Percentiles rank a stretch among this genome's conserved stretches.
Evolutionary conservation across 2,113 vertebrate species (phyloP).

Genomic region (Capra hircus): DNA sequence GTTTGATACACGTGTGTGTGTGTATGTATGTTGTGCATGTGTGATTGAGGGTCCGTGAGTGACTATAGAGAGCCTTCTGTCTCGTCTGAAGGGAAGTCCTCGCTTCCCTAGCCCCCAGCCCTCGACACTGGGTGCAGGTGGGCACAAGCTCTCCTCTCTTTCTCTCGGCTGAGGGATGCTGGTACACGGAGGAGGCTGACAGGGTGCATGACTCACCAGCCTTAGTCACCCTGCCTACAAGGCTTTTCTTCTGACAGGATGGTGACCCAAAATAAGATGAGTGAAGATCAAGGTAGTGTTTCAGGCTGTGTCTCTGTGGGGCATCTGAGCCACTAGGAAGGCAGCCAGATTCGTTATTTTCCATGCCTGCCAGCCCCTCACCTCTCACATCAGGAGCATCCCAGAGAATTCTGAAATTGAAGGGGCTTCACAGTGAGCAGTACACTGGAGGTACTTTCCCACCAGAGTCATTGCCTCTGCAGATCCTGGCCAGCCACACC

Average conservation of each 20-base stretch:
- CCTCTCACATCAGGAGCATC: not conserved
- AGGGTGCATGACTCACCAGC: conserved; percentile 12
- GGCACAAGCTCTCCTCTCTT: not conserved
- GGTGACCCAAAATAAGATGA: conserved; percentile 4
- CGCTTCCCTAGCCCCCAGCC: not conserved
- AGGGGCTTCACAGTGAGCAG: not conserved
- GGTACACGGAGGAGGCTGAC: not conserved
- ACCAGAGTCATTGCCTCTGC: not conserved
- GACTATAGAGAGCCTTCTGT: not conserved
- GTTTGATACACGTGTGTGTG: not conserved
- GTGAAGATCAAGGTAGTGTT: not conserved
- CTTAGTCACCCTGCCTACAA: conserved; percentile 2
- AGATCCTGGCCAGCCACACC: not conserved
- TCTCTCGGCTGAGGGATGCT: not conserved
- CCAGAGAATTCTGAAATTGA: not conserved
- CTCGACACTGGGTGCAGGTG: not conserved
- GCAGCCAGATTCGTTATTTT: not conserved
- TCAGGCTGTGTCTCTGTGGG: not conserved
- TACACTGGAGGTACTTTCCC: not conserved
- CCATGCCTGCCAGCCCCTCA: not conserved
- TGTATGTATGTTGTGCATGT: not conserved
- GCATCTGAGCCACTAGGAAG: not conserved
- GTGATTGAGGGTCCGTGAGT: not conserved
- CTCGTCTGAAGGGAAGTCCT: not conserved
- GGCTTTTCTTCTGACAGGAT: not conserved